These are phyloP conservation scores for Epinotia demarniana DNA, from an alignment of 2,888 invertebrate species.

Conservation along the genomic window DNA sequence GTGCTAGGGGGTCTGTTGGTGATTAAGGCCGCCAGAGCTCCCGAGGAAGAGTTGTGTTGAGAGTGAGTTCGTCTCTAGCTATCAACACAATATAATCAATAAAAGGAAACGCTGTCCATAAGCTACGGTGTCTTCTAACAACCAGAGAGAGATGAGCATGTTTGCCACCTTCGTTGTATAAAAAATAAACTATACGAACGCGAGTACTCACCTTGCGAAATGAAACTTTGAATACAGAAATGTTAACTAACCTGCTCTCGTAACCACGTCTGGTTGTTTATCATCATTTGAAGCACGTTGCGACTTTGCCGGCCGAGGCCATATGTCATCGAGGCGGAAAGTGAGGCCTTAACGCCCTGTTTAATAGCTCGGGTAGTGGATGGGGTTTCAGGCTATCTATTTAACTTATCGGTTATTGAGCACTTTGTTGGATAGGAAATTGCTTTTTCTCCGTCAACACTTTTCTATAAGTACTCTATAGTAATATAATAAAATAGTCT, in stretches of 20 bases:
- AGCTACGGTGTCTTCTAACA: no score
- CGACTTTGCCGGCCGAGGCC: constrained; percentile 2
- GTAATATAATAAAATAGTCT: background rate
- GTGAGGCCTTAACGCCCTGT: background rate
- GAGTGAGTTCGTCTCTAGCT: no score
- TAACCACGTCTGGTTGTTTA: background rate
- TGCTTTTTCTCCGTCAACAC: background rate
- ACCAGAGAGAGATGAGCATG: no score
- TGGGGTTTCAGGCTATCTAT: constrained; percentile 1
- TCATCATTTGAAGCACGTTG: constrained; percentile 3
- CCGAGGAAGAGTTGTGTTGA: no score
- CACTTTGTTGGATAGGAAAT: background rate
- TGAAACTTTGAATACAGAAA: background rate
- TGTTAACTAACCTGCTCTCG: background rate
- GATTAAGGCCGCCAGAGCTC: no score
- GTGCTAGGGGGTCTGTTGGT: no score
- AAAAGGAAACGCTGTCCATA: no score
- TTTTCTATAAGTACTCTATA: background rate
- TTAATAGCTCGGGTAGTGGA: background rate
- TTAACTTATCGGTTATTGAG: constrained; percentile 5
- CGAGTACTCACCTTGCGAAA: background rate
- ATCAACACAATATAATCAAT: no score
- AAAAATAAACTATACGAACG: no score
- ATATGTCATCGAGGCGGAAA: background rate
- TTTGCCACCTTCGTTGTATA: no score